These are phyloP conservation scores for Oreochromis tanganicae DNA, from an alignment of 2,113 vertebrate species.

Conservation along the genomic window DNA sequence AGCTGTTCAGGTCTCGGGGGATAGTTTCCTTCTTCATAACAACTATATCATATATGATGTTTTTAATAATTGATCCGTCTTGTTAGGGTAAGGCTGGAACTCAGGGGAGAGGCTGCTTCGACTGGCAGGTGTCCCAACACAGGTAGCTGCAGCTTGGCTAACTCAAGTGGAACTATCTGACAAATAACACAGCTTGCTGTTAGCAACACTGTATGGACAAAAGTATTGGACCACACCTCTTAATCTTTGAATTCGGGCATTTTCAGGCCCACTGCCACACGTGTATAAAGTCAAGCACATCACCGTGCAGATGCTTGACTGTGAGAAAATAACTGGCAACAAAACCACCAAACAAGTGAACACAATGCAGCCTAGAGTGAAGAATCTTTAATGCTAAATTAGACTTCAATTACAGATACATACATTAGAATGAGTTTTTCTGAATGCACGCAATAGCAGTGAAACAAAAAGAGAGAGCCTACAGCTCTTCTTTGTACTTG, in stretches of 20 bases:
- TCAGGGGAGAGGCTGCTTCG: background rate
- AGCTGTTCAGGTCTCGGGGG: background rate
- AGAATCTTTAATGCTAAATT: background rate
- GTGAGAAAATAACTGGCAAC: background rate
- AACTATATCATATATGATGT: background rate
- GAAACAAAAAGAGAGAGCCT: background rate
- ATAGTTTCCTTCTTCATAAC: background rate
- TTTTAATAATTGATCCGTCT: background rate
- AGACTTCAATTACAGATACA: background rate
- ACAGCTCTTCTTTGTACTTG: conserved; percentile 1
- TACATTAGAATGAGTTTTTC: background rate
- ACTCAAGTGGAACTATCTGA: background rate
- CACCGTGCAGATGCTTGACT: background rate
- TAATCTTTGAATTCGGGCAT: accelerated
- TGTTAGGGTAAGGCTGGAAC: background rate
- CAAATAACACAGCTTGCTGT: background rate
- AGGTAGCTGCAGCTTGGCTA: background rate
- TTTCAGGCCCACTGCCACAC: background rate
- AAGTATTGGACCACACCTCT: background rate
- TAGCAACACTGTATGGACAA: background rate
- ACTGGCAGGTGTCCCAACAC: background rate
- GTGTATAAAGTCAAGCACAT: background rate
- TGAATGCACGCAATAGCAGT: background rate
- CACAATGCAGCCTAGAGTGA: background rate
- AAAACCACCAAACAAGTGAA: background rate